Conservation (phyloP, 1,140 invertebrate genomes). For the Ericerus pela region DNA sequence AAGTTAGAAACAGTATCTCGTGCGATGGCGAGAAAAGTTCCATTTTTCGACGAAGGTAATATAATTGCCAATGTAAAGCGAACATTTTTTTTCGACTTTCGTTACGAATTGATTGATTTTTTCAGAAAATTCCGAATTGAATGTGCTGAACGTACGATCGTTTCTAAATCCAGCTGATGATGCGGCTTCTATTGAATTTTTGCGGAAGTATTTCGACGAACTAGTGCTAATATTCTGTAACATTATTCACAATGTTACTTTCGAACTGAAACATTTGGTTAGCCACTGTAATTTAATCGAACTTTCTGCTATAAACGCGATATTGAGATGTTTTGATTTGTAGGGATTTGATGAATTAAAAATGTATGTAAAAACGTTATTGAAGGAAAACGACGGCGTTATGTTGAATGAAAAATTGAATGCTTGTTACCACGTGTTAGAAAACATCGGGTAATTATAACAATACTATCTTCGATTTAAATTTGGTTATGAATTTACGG, state of each 20-base stretch:
- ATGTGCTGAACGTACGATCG: background rate
- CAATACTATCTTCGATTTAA: too few species aligned
- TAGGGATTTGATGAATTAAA: slow-evolving; percentile 3
- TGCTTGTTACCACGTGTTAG: background rate
- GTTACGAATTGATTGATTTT: background rate
- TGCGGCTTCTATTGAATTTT: background rate
- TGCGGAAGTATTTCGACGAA: background rate
- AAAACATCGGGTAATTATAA: background rate
- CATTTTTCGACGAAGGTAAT: background rate
- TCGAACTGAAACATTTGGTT: slow-evolving; percentile 3
- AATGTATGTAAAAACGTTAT: background rate
- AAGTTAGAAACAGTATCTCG: slow-evolving; percentile 3
- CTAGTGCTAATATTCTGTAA: background rate
- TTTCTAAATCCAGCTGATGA: background rate
- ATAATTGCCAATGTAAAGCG: background rate
- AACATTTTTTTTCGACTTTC: background rate
- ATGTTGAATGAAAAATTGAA: slow-evolving; percentile 5
- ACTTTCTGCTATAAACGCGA: too few species aligned
- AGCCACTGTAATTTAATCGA: background rate
- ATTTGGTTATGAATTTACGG: too few species aligned
- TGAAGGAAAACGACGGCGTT: slow-evolving; percentile 1
- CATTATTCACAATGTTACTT: slow-evolving; percentile 6
- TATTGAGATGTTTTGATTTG: too few species aligned
- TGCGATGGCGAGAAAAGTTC: background rate
- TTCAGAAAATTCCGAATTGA: background rate